phyloP scores from a whole-genome alignment of 1,140 invertebrate species.

The Hormaphis cornu region DNA sequence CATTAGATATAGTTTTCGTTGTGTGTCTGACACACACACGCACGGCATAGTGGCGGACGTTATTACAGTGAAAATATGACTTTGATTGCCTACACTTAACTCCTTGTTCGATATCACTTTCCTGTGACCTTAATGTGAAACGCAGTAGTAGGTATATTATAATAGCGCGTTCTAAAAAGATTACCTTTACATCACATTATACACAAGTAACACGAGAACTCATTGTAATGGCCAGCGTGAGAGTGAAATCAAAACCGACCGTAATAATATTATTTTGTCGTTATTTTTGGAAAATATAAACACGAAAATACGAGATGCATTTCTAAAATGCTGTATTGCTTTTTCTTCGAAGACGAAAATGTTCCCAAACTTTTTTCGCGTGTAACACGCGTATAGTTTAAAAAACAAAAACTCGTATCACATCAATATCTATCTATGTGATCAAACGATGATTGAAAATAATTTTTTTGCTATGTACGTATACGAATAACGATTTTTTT shows the following conservation, averaged over 20 bases:
- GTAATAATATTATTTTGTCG: not conserved
- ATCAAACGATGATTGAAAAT: too few species aligned
- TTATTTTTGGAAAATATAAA: constrained; percentile 9
- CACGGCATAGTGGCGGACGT: too few species aligned
- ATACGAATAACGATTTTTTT: too few species aligned
- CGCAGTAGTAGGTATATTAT: not conserved
- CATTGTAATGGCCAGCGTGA: not conserved
- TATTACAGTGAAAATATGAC: constrained; percentile 6
- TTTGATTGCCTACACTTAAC: constrained; percentile 12
- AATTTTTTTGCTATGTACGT: too few species aligned
- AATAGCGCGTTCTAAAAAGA: not conserved
- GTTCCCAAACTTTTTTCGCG: too few species aligned
- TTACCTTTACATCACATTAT: not conserved
- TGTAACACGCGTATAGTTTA: too few species aligned
- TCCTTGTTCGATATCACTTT: constrained; percentile 28
- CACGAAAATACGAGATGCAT: not conserved
- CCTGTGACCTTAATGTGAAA: constrained; percentile 24
- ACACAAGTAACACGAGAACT: not conserved
- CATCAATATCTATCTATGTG: too few species aligned
- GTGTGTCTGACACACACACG: not conserved
- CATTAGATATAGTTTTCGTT: not conserved
- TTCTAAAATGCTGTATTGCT: not conserved
- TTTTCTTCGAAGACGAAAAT: too few species aligned
- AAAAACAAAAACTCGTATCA: too few species aligned
- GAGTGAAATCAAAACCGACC: constrained; percentile 24